A percentile compares a stretch with the other conserved stretches of the same genome.
Conservation (phyloP, 35 echinoderm and acorn worm genomes). For the Ophiothrix spiculata region DNA sequence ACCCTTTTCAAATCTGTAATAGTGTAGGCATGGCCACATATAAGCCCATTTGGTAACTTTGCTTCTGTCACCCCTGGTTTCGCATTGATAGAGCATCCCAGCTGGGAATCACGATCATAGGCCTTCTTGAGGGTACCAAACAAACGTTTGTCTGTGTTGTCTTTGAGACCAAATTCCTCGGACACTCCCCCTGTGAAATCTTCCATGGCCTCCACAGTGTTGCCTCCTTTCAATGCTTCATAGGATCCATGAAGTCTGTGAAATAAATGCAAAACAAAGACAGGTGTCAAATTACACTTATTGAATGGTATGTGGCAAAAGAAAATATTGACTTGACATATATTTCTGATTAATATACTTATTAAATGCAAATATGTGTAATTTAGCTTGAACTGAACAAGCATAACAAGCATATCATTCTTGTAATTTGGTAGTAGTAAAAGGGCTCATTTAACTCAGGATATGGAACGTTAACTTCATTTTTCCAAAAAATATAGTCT, state of each 20-base stretch:
- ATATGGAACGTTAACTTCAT: too few relatives aligned
- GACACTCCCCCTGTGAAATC: slow-evolving; percentile 97
- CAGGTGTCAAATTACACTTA: too few relatives aligned
- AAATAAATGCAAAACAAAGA: too few relatives aligned
- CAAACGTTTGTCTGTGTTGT: slow-evolving; percentile 67
- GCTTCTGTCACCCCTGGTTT: slow-evolving; percentile 57
- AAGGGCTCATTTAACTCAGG: too few relatives aligned
- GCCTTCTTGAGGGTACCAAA: slow-evolving; percentile 63
- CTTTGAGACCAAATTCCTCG: slow-evolving; percentile 59
- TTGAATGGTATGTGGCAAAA: too few relatives aligned
- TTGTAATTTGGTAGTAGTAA: too few relatives aligned
- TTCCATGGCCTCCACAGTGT: slow-evolving; percentile 92
- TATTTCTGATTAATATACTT: too few relatives aligned
- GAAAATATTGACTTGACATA: too few relatives aligned
- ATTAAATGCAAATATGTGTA: too few relatives aligned
- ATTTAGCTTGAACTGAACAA: too few relatives aligned
- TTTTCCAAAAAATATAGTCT: too few relatives aligned
- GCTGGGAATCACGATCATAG: slow-evolving; percentile 70
- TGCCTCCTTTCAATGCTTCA: slow-evolving; percentile 92
- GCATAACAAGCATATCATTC: too few relatives aligned
- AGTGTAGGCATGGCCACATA: slow-evolving; percentile 90
- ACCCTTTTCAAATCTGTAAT: slow-evolving; percentile 90
- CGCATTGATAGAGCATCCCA: slow-evolving; percentile 87
- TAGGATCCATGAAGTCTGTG: slow-evolving; percentile 84
- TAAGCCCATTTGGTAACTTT: slow-evolving; percentile 54